Percentiles rank a stretch among this genome's conserved stretches.
These are phyloP conservation scores for Molossus alvarezi DNA, from an alignment of 2,797 vertebrate genomes.

Conservation along the genomic window DNA sequence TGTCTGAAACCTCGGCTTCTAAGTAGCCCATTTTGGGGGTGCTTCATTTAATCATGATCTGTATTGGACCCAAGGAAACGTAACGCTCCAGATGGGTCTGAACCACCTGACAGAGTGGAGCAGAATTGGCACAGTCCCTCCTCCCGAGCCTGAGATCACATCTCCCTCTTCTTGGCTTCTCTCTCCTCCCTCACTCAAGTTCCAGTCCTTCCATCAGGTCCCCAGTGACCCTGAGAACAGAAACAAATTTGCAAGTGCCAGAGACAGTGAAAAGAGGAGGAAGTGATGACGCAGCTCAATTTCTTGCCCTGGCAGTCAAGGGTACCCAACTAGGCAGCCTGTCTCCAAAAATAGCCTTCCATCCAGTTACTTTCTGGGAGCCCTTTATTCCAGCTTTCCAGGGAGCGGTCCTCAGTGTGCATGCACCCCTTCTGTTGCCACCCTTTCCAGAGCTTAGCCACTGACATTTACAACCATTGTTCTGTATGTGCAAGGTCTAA, in stretches of 20 bases:
- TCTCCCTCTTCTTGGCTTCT: neutral
- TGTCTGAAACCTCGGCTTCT: neutral
- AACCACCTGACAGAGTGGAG: neutral
- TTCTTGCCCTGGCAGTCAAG: neutral
- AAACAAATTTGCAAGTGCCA: slow-evolving; percentile 59
- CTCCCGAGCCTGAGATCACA: neutral
- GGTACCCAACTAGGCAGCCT: slow-evolving; percentile 26
- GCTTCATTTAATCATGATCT: neutral
- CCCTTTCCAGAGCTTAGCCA: neutral
- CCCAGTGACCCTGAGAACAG: slow-evolving; percentile 36
- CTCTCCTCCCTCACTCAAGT: neutral
- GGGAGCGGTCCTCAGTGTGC: neutral
- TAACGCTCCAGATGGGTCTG: neutral
- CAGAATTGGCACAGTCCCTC: neutral
- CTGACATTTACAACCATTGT: neutral
- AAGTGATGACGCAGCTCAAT: neutral
- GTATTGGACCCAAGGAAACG: neutral
- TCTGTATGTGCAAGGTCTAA: neutral
- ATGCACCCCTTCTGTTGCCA: neutral
- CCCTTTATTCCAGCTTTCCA: neutral
- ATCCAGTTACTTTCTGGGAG: neutral
- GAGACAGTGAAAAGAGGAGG: neutral
- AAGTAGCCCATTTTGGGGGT: neutral
- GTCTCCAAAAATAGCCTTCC: slow-evolving; percentile 69
- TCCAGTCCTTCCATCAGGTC: neutral